phyloP scores from a whole-genome alignment of 2,113 vertebrate genomes.

The Phaethon lepturus region DNA sequence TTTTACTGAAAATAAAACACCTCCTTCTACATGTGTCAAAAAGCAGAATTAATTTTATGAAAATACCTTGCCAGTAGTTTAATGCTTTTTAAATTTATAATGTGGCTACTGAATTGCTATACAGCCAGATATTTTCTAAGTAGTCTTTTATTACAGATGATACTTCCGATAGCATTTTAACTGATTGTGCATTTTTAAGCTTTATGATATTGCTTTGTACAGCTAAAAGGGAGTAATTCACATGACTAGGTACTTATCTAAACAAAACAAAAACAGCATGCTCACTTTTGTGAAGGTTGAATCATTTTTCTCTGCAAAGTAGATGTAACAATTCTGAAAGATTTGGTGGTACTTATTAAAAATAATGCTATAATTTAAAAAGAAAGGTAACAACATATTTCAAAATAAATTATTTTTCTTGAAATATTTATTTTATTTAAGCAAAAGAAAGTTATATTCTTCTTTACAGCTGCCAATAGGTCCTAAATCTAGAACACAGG shows the following conservation, averaged over 20 bases:
- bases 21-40: neutral
- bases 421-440: neutral
- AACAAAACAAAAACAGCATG: slow-evolving; percentile 15
- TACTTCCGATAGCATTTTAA: slow-evolving; percentile 46
- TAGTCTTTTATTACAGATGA: neutral
- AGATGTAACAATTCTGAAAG: slow-evolving; percentile 44
- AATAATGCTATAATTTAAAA: neutral
- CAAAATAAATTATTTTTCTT: neutral
- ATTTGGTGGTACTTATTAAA: slow-evolving; percentile 44
- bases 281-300: slow-evolving; percentile 55
- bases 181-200: slow-evolving; percentile 54
- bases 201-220: slow-evolving; percentile 53
- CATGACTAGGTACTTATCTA: slow-evolving; percentile 24
- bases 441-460: neutral
- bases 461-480: neutral
- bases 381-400: slow-evolving; percentile 4
- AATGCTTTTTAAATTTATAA: slow-evolving; percentile 12
- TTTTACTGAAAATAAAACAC: neutral
- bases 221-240: slow-evolving; percentile 64
- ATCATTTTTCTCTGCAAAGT: slow-evolving; percentile 63
- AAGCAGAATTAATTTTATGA: slow-evolving; percentile 44
- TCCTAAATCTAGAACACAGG: neutral
- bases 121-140: slow-evolving; percentile 51
- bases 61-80: slow-evolving; percentile 2
- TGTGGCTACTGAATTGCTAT: neutral